Evolutionary conservation across 2,113 vertebrate species (phyloP), one percentile per base, ranked within the genome.

Genomic region (Austrofundulus limnaeus): DNA sequence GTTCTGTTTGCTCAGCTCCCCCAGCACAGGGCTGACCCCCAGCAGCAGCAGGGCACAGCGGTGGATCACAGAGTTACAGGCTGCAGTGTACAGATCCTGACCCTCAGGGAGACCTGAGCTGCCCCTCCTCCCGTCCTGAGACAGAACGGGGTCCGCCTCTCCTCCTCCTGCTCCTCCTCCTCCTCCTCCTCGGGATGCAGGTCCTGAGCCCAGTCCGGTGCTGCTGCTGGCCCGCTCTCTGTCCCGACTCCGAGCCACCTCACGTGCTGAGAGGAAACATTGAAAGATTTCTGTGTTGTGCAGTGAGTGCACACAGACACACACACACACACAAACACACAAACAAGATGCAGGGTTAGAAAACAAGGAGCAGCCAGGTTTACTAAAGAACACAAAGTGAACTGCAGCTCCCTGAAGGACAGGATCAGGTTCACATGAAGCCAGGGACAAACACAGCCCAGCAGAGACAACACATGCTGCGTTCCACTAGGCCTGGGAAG

Each of bases 261-360:
- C 97, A 83, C 97, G 94, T 75, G 95, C 96, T 94, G 97, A 99
- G 92, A 99, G 95, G 91, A 99, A 99, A 96, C 97, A 99, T 86
- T 98, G 96, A 95, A 98, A 98, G 90, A 99, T 98, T 97, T 99
- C 96, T 99, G 94, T 92, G 93, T 92, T 79, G 73, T 88, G 87
- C 87, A 88, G 92, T 86, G 93, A 89, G 93, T 91, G 92, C 92
- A 93, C 58, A 64, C 91, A 92, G 91, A 92, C 55, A 69, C 19
- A 65, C 17, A 46, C 6, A 45, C 31, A 66, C 49, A 65, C 53
- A 66, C 15, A 28, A n/a, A 72, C 17, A 71, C 50, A 79, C 55
- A 85, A 39, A 82, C 55, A 83, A 34, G 74, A 72, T 50, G 75
- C 71, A 0, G 53, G 50, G 69, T 84, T 86, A 88, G 82, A 72